Base-by-base conservation (phyloP, 2,888 invertebrate genomes). In the Argyresthia goedartella region DNA sequence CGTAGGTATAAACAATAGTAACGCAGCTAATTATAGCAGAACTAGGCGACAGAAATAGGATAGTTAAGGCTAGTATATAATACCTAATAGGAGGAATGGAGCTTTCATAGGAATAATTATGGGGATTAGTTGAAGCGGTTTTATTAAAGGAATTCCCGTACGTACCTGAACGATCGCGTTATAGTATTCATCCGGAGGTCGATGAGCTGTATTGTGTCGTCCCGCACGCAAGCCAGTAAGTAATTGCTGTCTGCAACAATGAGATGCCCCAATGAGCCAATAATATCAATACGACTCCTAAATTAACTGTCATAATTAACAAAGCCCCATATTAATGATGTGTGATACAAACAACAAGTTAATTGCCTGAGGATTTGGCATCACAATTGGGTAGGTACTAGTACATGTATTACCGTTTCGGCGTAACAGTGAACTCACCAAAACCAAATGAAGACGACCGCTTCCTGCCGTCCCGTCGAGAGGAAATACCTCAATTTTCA, bases 111-210 rank as follows among this genome's bases (percentile, higher is more conserved):
- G 25, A 25, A 25, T n/a, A n/a, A n/a, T 25, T 25, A 25, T 25
- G 3, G 6, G 25, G 6, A 25, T 25, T 6, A 6, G 25, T 25
- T 25, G 25, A 25, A 25, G 25, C 25, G 25, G 25, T 25, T 25
- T 25, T 25, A 25, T 25, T 25, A 25, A 25, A 25, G 25, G 25
- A 25, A 25, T 25, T 25, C 25, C 25, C 25, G 25, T 25, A 80
- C 89, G 89, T 89, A 97, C 97, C 93, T 92, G 86, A 96, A 97
- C 54, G 96, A 94, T 58, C 93, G 91, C 57, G 96, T 90, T 56
- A 98, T 94, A 78, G 95, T 93, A 85, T 96, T 97, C 92, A 94
- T 96, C 71, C 99, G 90, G 59, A 99, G 89, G 86, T 99, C 99
- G 73, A 99, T 91, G 53, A 98, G 88, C 76, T 96, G 96, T 63